Percentiles rank a stretch among this genome's conserved stretches.
phyloP scores from a whole-genome alignment of 2,113 vertebrate genomes.

The Tetrax tetrax region DNA sequence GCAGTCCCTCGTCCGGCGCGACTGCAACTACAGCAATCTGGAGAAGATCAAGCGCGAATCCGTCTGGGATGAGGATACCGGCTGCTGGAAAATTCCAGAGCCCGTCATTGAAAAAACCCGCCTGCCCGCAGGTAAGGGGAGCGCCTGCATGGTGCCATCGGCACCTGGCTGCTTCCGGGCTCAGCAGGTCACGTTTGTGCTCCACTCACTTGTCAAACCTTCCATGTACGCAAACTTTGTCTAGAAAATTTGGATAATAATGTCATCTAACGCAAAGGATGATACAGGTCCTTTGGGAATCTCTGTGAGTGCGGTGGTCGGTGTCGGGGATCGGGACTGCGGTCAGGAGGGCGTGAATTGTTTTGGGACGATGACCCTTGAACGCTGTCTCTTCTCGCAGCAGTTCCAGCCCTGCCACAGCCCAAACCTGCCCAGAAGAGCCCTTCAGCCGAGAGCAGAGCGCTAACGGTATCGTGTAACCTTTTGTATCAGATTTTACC shows the following conservation, averaged over 20 bases:
- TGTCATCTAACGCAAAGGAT: rapidly evolving
- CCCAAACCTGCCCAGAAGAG: constrained; percentile 29
- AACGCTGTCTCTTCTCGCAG: constrained; percentile 20
- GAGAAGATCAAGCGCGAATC: constrained; percentile 80
- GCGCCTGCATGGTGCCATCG: rapidly evolving
- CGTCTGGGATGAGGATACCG: constrained; percentile 84
- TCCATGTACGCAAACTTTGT: rapidly evolving
- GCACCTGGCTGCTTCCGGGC: not conserved
- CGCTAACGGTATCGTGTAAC: constrained; percentile 64
- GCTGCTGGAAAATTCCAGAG: constrained; percentile 86
- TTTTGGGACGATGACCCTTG: rapidly evolving
- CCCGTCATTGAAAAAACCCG: constrained; percentile 80
- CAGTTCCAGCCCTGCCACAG: constrained; percentile 70
- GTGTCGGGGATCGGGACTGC: rapidly evolving
- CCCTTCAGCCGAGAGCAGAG: constrained; percentile 49
- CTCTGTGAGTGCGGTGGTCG: too few species aligned
- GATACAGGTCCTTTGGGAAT: rapidly evolving
- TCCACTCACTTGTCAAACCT: rapidly evolving
- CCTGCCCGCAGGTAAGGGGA: constrained; percentile 81
- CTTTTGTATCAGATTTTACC: rapidly evolving
- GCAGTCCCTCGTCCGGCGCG: constrained; percentile 78
- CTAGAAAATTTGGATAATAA: not conserved
- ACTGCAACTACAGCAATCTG: constrained; percentile 91
- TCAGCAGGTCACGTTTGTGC: rapidly evolving
- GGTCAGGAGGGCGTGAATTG: not conserved